A percentile compares a stretch with the other conserved stretches of the same genome.
Conservation (phyloP, 2,888 invertebrate genomes). For the Harpalus rubripes region DNA sequence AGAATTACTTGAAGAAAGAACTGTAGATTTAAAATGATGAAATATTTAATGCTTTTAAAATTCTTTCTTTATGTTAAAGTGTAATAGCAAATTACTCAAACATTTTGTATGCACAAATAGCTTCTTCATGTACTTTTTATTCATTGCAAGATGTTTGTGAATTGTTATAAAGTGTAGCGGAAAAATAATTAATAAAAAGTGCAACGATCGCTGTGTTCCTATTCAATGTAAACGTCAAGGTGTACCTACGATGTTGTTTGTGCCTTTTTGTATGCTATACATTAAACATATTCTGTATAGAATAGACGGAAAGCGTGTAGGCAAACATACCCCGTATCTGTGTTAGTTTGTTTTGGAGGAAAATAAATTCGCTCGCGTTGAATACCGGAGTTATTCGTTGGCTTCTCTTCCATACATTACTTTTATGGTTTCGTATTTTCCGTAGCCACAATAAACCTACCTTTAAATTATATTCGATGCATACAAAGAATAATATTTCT, state of each 20-base stretch:
- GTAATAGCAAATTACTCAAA: no score
- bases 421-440: constrained; percentile 65
- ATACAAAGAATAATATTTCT: constrained; percentile 63
- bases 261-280: background rate
- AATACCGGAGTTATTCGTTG: constrained; percentile 52
- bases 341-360: background rate
- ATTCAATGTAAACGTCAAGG: background rate
- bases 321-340: constrained; percentile 1
- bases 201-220: no score
- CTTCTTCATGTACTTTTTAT: no score
- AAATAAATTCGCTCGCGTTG: constrained; percentile 44
- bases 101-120: no score
- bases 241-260: background rate
- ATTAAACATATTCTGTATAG: constrained; percentile 2
- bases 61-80: no score
- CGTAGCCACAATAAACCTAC: constrained; percentile 58
- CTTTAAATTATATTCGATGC: constrained; percentile 64
- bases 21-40: no score
- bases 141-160: no score
- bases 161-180: no score
- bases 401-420: constrained; percentile 55
- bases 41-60: no score
- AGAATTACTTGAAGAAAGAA: no score
- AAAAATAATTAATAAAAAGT: no score
- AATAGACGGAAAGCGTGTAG: background rate